Base-by-base conservation (phyloP, 2,888 invertebrate species). In the Heteromurus nitidus region DNA sequence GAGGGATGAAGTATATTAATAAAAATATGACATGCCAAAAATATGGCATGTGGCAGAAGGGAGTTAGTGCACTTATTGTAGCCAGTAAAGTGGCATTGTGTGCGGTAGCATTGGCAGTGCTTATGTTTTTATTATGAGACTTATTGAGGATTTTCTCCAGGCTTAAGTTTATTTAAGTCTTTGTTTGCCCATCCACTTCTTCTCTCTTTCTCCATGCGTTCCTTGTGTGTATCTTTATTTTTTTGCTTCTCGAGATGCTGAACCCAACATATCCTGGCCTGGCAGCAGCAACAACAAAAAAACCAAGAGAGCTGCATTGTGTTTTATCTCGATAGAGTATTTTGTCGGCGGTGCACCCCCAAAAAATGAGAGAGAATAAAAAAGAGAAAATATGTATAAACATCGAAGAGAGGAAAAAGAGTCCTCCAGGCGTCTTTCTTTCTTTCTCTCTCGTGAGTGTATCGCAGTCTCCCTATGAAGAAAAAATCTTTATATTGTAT, bases 91-190 rank as follows among this genome's bases (percentile, higher is more conserved):
- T 26, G 7, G 24, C 22, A 16, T 31, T 31, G 22, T 31, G 62
- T 62, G 30, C 62, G 47, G 60, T 60, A 55, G 47, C 64, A 73
- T 58, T 82, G 76, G 65, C 70, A 84, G 84, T 85, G 84, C 82
- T 83, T 85, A 85, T 85, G 84, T 85, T 85, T 85, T 85, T 85
- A 85, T 85, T 85, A 84, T 84, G 80, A 82, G 85, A 84, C 84
- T 85, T 85, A 85, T 84, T 84, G 82, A 80, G 83, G 85, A 85
- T 85, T 85, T 82, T 82, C 82, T 73, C 70, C 53, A 73, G 77
- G 72, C 80, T 83, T 77, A 80, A 83, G 82, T 80, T 80, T 82
- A 82, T 85, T 82, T 82, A 85, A 79, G 75, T 75, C 84, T 83
- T 82, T 82, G 84, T 82, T 82, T 84, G 82, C 74, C 82, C 75